These are phyloP conservation scores for Geophilus truncorum DNA, from an alignment of 2,888 invertebrate genomes.

Conservation along the genomic window DNA sequence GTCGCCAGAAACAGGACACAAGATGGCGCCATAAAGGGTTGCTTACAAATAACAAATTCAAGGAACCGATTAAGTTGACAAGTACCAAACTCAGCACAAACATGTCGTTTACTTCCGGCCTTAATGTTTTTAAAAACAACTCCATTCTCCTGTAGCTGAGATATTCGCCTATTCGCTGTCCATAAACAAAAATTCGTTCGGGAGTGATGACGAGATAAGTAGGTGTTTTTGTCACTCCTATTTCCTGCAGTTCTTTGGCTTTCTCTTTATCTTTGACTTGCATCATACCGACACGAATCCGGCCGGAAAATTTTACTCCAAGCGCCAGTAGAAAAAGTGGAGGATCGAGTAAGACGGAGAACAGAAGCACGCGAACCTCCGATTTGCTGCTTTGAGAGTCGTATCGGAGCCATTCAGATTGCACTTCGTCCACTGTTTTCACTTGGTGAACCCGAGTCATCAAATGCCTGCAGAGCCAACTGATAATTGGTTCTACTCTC, in stretches of 20 bases:
- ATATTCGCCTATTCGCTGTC: slow-evolving; percentile 48
- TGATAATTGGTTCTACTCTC: slow-evolving; percentile 45
- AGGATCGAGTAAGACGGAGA: slow-evolving; percentile 49
- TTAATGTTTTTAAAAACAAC: slow-evolving; percentile 49
- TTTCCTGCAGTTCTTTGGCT: slow-evolving; percentile 31
- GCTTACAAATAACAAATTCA: slow-evolving; percentile 50
- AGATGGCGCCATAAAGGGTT: slow-evolving; percentile 47
- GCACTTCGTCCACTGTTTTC: slow-evolving; percentile 44
- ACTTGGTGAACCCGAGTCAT: slow-evolving; percentile 48
- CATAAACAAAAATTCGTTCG: slow-evolving; percentile 49
- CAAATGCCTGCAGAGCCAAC: slow-evolving; percentile 52
- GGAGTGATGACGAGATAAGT: slow-evolving; percentile 50
- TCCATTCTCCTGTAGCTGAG: slow-evolving; percentile 51
- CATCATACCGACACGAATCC: slow-evolving; percentile 51
- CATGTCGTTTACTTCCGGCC: slow-evolving; percentile 54
- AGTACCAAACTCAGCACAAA: slow-evolving; percentile 51
- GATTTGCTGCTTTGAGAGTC: slow-evolving; percentile 40
- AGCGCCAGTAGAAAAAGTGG: slow-evolving; percentile 54
- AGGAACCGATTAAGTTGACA: slow-evolving; percentile 50
- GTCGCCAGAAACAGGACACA: slow-evolving; percentile 46
- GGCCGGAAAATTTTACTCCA: slow-evolving; percentile 54
- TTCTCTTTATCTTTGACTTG: slow-evolving; percentile 39
- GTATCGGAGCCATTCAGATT: slow-evolving; percentile 46
- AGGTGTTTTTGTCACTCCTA: slow-evolving; percentile 42
- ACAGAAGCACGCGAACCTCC: slow-evolving; percentile 48